Base-by-base conservation (phyloP, 2,113 vertebrate genomes). In the Thymallus thymallus region DNA sequence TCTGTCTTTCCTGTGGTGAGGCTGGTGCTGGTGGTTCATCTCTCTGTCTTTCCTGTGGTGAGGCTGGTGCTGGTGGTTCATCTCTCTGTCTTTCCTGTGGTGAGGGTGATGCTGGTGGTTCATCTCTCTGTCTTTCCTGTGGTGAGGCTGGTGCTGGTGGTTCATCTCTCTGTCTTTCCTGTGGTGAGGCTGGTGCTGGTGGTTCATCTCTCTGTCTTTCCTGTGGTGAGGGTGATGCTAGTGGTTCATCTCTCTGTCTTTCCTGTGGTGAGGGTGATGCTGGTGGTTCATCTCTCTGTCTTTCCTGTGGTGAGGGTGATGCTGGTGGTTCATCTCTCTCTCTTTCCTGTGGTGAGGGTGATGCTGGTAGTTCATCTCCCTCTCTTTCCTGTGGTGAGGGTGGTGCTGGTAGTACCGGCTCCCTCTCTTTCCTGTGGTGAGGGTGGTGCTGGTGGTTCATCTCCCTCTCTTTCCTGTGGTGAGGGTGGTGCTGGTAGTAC, bases 361-460 rank as follows among this genome's bases (percentile, higher is more conserved):
- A 16, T 20, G 30, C 5, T 20, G 0, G 26, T 26, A 26, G n/a
- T n/a, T 2, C 14, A n/a, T 18, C 26, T 16, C 18, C 35, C 63
- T 20, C 6, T 65, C 62, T 66, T 77, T 85, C 88, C 86, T 72
- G 76, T 14, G 87, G 12, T 48, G 46, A 13, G 85, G 18, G 13
- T 6, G 29, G 29, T 20, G 30, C 5, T 20, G 0, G 26, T 26
- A n/a, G n/a, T n/a, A n/a, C n/a, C n/a, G 2, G n/a, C 18, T 66
- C 63, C 9, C 6, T 65, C 62, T 66, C 86, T 93, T 91, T 86
- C 89, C 86, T 72, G 76, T 14, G 87, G 12, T 48, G 46, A 13
- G 85, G 18, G 13, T 6, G 29, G 29, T 20, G 30, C 5, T 20
- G 0, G 26, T 26, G 2, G n/a, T n/a, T 2, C 14, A n/a, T 18